Conservation (phyloP, 2,888 invertebrate genomes). For the Archips crataeganus region DNA sequence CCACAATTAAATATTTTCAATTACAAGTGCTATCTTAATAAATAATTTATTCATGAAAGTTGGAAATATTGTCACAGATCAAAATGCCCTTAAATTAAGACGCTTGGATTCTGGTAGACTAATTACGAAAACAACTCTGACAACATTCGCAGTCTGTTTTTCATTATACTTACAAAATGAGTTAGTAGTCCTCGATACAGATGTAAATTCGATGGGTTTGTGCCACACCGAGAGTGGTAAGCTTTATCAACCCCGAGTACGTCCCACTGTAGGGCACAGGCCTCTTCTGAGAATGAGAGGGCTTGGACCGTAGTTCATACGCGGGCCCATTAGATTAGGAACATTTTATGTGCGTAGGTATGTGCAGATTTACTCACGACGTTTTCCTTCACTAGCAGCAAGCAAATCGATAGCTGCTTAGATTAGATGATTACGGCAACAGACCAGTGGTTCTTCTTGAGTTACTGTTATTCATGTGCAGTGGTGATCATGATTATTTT, state of each 20-base stretch:
- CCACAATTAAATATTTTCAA: too few relatives aligned
- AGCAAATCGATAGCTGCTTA: background rate
- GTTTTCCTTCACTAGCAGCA: background rate
- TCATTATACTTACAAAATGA: conserved; percentile 1
- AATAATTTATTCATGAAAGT: background rate
- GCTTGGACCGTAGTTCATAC: too few relatives aligned
- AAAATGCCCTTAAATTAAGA: background rate
- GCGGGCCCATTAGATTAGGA: too few relatives aligned
- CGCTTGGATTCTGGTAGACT: background rate
- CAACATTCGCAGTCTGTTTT: background rate
- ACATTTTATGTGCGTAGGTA: too few relatives aligned
- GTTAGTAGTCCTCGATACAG: background rate
- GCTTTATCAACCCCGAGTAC: too few relatives aligned
- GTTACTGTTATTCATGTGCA: too few relatives aligned
- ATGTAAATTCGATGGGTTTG: background rate
- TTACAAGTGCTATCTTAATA: too few relatives aligned
- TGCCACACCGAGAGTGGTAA: background rate
- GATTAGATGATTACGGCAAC: background rate
- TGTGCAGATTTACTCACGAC: too few relatives aligned
- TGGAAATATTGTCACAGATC: background rate
- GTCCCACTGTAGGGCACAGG: too few relatives aligned
- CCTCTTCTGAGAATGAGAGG: too few relatives aligned
- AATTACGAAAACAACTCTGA: background rate
- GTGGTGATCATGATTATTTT: too few relatives aligned
- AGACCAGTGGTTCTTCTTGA: too few relatives aligned